Evolutionary conservation across 2,888 invertebrate species (phyloP), one percentile per base, ranked within the genome.

Genomic region (Phalera bucephala): DNA sequence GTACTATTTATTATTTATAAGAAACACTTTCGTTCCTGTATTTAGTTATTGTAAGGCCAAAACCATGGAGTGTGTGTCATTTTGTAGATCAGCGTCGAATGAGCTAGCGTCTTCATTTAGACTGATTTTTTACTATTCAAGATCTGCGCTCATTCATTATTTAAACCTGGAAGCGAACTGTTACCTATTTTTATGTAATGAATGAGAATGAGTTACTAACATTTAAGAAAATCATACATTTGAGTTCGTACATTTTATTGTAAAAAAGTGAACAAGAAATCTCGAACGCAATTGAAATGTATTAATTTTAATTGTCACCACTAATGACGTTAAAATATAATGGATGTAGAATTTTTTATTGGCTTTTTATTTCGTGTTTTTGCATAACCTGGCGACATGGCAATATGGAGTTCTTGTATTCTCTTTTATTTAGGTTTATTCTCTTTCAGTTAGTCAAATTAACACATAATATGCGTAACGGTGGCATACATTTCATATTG

Each of bases 291-390:
- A 68, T 62, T 76, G 67, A 69, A 74, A 74, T 75, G 75, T 83
- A 71, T 75, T 79, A 77, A 75, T 82, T 84, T 83, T 81, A 76
- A 83, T 73, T 78, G 81, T 84, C 82, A 75, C 64, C 69, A 76
- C 72, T 85, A 75, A 81, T 76, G 83, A 79, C 74, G 68, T 79
- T 84, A 72, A 86, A 87, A 85, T 88, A 87, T 88, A 88, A 82
- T 84, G 86, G 85, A 87, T 80, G 87, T 88, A 88, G 88, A 86
- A 82, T 84, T 81, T 72, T 73, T 67, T 30, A 59, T 53, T 69
- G 52, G 64, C 62, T 52, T 87, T 84, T 85, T 65, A 79, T 83
- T 83, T 72, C 36, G 21, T 43, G 33, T 32, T 29, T 19, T 32
- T n/a, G n/a, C n/a, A n/a, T n/a, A n/a, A n/a, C n/a, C n/a, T n/a